Percentiles rank a stretch among this genome's conserved stretches.
phyloP scores from a whole-genome alignment of 2,113 vertebrate species.

The Euleptes europaea region DNA sequence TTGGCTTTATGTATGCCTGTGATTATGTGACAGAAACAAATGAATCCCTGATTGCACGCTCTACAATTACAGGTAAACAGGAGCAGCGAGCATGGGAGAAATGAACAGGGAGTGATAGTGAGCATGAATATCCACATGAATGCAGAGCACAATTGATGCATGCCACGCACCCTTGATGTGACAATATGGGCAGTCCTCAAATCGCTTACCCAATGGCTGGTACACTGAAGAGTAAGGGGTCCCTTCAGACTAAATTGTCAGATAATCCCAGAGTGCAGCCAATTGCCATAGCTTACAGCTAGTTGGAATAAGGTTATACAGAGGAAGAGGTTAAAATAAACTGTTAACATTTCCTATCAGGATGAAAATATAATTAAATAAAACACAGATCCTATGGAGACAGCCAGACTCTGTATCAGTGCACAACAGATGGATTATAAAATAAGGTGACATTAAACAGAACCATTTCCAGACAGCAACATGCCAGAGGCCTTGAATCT shows the following conservation, averaged over 20 bases:
- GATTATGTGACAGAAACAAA: no score
- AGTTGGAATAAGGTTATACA: neutral
- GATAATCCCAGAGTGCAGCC: neutral
- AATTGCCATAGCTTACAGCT: neutral
- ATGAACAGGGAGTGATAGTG: neutral
- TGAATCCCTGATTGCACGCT: neutral
- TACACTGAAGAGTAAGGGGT: neutral
- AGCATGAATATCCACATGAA: neutral
- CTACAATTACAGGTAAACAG: neutral
- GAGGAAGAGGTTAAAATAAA: neutral
- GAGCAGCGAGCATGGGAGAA: no score
- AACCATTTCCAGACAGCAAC: neutral
- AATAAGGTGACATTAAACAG: neutral
- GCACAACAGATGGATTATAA: neutral
- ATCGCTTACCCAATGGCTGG: neutral
- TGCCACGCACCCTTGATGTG: neutral
- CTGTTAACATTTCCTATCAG: neutral
- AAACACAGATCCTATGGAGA: no score
- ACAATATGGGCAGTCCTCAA: neutral
- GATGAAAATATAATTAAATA: no score
- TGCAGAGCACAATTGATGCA: neutral
- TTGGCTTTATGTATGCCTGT: no score
- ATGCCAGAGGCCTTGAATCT: neutral
- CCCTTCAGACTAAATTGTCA: neutral
- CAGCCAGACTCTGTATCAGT: neutral